These are phyloP conservation scores for Chromis chromis DNA, from an alignment of 2,797 vertebrate genomes.

Conservation along the genomic window DNA sequence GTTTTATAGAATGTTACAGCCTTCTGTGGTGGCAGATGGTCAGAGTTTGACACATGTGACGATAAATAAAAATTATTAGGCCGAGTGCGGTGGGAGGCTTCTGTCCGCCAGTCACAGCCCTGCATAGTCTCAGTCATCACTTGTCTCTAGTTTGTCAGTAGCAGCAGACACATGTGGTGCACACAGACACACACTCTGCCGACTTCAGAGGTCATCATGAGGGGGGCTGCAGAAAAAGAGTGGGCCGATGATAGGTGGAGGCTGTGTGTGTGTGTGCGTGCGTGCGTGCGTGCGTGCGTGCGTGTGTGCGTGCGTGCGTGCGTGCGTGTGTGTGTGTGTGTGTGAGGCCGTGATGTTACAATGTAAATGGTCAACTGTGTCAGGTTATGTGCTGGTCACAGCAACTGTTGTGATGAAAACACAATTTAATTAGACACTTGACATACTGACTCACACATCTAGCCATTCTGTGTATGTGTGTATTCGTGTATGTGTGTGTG, in stretches of 20 bases:
- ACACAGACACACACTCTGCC: conserved; percentile 44
- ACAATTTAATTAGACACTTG: conserved; percentile 49
- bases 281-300: conserved; percentile 32
- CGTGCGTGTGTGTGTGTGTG: conserved; percentile 31
- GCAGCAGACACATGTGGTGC: conserved; percentile 75
- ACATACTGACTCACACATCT: conserved; percentile 29
- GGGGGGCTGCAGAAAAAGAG: conserved; percentile 9
- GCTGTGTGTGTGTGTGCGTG: conserved; percentile 33
- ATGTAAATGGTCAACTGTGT: conserved; percentile 42
- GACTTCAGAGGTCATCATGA: conserved; percentile 60
- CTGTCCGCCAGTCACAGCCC: conserved; percentile 66
- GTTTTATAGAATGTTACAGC: conserved; percentile 69
- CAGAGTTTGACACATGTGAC: conserved; percentile 62
- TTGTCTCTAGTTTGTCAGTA: conserved; percentile 79
- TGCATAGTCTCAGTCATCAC: conserved; percentile 76
- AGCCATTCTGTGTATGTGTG: conserved; percentile 1
- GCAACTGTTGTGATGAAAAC: conserved; percentile 76
- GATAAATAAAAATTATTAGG: conserved; percentile 69
- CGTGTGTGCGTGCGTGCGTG: conserved; percentile 34
- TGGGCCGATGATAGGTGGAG: conserved; percentile 55
- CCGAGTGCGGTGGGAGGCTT: conserved; percentile 32
- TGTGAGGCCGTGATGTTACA: conserved; percentile 20
- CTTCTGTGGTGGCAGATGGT: conserved; percentile 66
- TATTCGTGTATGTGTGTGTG: conserved; percentile 23
- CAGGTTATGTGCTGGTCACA: conserved; percentile 47